Conservation (phyloP, 2,113 vertebrate species). For the Megaceryle torquata region DNA sequence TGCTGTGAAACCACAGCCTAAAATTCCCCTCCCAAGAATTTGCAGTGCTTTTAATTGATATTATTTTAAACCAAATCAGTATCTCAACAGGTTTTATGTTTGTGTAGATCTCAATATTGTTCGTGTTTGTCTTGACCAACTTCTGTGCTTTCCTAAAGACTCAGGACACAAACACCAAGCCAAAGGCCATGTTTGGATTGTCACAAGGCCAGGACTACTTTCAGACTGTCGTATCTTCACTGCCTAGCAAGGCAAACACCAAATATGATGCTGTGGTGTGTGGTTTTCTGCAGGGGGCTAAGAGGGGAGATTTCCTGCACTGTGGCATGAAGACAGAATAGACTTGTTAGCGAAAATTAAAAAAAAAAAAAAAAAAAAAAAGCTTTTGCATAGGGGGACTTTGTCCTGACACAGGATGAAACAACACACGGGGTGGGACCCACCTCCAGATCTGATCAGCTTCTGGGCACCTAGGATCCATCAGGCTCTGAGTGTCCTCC, state of each 20-base stretch:
- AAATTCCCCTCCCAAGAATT: neutral
- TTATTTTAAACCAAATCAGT: neutral
- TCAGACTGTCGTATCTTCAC: neutral
- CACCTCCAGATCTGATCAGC: neutral
- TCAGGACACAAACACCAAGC: neutral
- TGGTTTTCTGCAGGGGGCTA: neutral
- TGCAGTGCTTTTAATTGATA: neutral
- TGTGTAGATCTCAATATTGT: neutral
- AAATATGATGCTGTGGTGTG: neutral
- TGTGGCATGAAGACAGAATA: neutral
- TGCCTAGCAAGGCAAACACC: neutral
- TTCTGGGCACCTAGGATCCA: neutral
- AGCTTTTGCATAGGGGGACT: neutral
- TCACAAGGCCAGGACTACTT: neutral
- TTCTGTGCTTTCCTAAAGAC: neutral
- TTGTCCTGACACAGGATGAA: neutral
- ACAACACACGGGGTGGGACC: neutral
- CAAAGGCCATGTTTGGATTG: neutral
- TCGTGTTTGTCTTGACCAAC: neutral
- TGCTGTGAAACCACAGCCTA: neutral
- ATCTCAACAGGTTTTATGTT: neutral
- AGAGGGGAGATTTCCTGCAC: neutral
- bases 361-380: neutral
- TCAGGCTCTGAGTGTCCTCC: neutral
- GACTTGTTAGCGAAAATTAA: neutral